Conservation (phyloP, 2,888 invertebrate species). For the Muscina levida region DNA sequence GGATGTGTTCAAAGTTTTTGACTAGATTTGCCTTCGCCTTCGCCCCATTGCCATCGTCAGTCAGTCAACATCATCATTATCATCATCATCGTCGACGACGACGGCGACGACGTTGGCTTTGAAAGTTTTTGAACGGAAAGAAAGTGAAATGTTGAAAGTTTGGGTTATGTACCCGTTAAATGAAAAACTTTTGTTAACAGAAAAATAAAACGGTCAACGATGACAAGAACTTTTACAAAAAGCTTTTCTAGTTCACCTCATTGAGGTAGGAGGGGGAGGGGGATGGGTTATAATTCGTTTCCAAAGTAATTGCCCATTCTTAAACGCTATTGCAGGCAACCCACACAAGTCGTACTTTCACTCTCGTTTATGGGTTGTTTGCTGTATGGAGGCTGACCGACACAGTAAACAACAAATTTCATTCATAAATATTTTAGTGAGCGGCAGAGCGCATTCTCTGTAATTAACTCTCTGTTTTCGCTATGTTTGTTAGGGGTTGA, state of each 20-base stretch:
- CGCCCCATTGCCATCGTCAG: neutral
- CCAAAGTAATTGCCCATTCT: no score
- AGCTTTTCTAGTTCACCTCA: neutral
- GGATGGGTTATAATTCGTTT: neutral
- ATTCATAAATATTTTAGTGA: slow-evolving; percentile 17
- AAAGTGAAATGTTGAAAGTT: slow-evolving; percentile 18
- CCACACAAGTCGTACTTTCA: slow-evolving; percentile 10
- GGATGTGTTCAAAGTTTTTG: slow-evolving; percentile 14
- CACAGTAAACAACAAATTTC: neutral
- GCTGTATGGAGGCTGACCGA: neutral
- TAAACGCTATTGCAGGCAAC: neutral
- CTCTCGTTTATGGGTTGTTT: slow-evolving; percentile 30
- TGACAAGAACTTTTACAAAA: neutral
- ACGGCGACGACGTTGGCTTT: neutral
- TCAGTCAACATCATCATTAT: no score
- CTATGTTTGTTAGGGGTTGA: no score
- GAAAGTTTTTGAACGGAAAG: slow-evolving; percentile 2
- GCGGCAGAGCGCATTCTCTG: no score
- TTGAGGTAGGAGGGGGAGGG: neutral
- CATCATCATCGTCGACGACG: no score
- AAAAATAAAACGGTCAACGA: neutral
- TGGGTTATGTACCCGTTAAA: neutral
- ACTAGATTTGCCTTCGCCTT: neutral
- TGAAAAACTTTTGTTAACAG: neutral
- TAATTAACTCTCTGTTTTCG: no score